Evolutionary conservation across 2,888 invertebrate species (phyloP).

Genomic region (Oegoconia quadripuncta): DNA sequence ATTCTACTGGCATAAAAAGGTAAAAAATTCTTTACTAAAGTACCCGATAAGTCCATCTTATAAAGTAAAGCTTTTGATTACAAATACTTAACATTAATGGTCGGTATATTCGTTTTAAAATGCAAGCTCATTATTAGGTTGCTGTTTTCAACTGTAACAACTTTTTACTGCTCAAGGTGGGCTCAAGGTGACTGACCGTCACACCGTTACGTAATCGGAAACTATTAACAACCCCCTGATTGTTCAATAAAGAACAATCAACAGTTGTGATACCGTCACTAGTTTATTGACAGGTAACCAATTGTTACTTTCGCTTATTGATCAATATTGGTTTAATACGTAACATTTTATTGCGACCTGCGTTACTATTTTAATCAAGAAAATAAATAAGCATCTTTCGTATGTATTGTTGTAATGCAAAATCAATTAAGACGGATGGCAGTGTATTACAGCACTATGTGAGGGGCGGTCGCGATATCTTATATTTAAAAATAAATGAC

Average conservation of each 20-base stretch:
- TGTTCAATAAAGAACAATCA: no score
- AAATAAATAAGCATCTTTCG: no score
- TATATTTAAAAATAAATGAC: constrained; percentile 14
- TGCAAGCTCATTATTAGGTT: constrained; percentile 33
- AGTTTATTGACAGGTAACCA: no score
- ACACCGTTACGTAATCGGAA: constrained; percentile 28
- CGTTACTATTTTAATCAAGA: no score
- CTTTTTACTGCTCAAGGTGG: constrained; percentile 35
- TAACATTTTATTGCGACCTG: no score
- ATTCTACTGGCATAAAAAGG: not conserved
- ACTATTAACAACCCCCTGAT: no score
- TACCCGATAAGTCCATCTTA: not conserved
- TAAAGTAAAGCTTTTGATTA: constrained; percentile 5
- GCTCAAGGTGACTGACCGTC: constrained; percentile 23
- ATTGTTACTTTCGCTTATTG: no score
- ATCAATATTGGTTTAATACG: no score
- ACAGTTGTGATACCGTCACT: no score
- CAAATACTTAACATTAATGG: constrained; percentile 3
- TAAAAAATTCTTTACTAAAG: constrained; percentile 3
- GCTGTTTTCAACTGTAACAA: constrained; percentile 30
- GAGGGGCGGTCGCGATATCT: constrained; percentile 11
- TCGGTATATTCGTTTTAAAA: constrained; percentile 5
- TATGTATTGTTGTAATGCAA: no score
- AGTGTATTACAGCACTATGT: constrained; percentile 7
- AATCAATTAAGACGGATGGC: not conserved